Conservation (phyloP, 2,113 vertebrate species). For the Crotalus helleri region DNA sequence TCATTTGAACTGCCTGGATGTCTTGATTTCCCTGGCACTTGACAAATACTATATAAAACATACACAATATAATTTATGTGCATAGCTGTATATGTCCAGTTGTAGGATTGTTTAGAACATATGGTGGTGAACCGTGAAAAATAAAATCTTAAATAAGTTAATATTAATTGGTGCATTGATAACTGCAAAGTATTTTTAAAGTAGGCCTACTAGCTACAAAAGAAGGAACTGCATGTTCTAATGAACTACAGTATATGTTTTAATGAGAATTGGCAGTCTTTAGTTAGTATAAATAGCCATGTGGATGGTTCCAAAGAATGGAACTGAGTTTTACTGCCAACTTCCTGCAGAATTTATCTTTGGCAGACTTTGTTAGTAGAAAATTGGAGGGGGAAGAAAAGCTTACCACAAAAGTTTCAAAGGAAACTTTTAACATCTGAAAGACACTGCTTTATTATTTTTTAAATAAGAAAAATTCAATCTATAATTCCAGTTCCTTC, state of each 20-base stretch:
- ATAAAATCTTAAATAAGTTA: not conserved
- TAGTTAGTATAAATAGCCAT: constrained; percentile 15
- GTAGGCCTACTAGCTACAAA: not conserved
- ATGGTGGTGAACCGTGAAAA: not conserved
- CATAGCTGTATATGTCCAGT: not conserved
- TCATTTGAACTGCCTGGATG: not conserved
- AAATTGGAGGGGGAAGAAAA: not conserved
- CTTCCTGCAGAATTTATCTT: constrained; percentile 3
- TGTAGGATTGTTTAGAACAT: not conserved
- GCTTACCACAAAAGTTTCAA: not conserved
- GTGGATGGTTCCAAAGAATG: constrained; percentile 6
- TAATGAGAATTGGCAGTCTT: not conserved
- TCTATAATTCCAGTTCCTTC: not conserved
- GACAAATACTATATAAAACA: not conserved
- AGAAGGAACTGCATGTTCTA: constrained; percentile 5
- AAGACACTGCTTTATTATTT: not conserved
- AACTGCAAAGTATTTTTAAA: not conserved
- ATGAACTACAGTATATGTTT: not conserved
- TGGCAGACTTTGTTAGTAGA: not conserved
- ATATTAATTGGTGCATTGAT: not conserved
- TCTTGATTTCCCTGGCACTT: not conserved
- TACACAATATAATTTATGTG: not conserved
- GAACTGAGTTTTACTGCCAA: constrained; percentile 8
- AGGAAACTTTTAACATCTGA: not conserved
- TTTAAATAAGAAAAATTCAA: not conserved